These are phyloP conservation scores for Pelosia muscerda DNA, from an alignment of 2,888 invertebrate species.

Conservation along the genomic window DNA sequence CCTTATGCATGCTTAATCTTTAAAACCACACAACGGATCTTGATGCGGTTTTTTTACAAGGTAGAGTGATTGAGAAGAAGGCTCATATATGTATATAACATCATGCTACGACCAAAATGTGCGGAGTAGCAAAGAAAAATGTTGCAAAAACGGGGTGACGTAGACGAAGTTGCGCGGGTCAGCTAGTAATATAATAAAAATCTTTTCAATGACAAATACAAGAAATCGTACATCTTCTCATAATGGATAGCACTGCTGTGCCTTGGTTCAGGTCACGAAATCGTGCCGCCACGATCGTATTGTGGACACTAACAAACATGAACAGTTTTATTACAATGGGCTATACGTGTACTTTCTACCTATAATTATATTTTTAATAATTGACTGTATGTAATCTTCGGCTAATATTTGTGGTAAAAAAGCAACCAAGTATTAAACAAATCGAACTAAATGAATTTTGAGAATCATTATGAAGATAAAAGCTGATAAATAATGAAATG, in stretches of 20 bases:
- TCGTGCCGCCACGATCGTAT: constrained; percentile 64
- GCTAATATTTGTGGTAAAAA: neutral
- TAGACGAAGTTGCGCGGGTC: no score
- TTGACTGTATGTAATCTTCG: constrained; percentile 17
- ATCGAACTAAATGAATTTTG: neutral
- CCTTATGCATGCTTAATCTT: no score
- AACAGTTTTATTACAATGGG: constrained; percentile 61
- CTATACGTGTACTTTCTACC: constrained; percentile 47
- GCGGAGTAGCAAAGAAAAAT: no score
- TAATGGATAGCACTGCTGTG: constrained; percentile 45
- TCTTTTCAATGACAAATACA: constrained; percentile 28
- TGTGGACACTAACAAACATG: constrained; percentile 56
- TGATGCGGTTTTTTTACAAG: no score
- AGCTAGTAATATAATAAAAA: constrained; percentile 25
- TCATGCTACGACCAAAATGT: no score
- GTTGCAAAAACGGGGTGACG: no score
- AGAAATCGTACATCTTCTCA: constrained; percentile 37
- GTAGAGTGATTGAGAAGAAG: no score
- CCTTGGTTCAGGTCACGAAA: constrained; percentile 60
- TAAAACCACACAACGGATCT: no score
- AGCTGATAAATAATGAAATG: neutral
- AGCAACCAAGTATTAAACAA: neutral
- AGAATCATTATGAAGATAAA: neutral
- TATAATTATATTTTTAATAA: constrained; percentile 45
- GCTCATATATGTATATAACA: no score